Evolutionary conservation across 2,113 vertebrate species (phyloP).

Genomic region (Prionailurus bengalensis): DNA sequence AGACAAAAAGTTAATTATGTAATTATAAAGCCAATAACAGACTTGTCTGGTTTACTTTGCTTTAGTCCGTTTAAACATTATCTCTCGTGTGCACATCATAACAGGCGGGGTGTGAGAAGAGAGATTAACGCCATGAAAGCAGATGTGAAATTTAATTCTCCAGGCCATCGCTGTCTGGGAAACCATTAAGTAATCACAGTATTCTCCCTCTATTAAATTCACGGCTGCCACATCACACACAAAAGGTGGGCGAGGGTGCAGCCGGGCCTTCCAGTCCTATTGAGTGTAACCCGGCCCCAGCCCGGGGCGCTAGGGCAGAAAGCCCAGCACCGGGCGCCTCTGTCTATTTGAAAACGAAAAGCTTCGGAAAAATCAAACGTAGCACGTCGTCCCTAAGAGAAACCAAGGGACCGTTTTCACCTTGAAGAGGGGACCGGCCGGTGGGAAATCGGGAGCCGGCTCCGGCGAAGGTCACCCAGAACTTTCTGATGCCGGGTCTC

Average conservation of each 20-base stretch:
- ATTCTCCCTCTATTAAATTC: constrained; percentile 99
- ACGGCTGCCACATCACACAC: constrained; percentile 98
- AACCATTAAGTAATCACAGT: constrained; percentile 99
- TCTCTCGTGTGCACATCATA: constrained; percentile 99
- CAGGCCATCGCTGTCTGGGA: constrained; percentile 99
- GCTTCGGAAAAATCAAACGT: constrained; percentile 90
- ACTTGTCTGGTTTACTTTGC: constrained; percentile 99
- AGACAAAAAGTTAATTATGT: constrained; percentile 99
- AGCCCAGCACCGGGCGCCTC: constrained; percentile 93
- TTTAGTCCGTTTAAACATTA: constrained; percentile 99
- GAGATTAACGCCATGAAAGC: constrained; percentile 99
- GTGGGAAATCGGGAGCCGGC: constrained; percentile 79
- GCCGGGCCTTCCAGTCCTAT: constrained; percentile 94
- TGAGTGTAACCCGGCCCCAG: constrained; percentile 94
- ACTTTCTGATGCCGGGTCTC: constrained; percentile 68
- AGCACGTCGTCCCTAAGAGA: constrained; percentile 91
- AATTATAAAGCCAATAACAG: constrained; percentile 99
- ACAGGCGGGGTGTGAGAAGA: constrained; percentile 99
- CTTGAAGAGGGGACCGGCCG: constrained; percentile 85
- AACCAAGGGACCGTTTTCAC: constrained; percentile 89
- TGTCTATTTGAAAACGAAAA: constrained; percentile 97
- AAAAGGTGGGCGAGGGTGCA: constrained; percentile 95
- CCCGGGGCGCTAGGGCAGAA: constrained; percentile 94
- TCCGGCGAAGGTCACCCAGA: constrained; percentile 81
- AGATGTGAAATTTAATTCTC: constrained; percentile 99